These are phyloP conservation scores for Dipodomys stephensi DNA, from an alignment of 2,113 vertebrate species.

Conservation along the genomic window DNA sequence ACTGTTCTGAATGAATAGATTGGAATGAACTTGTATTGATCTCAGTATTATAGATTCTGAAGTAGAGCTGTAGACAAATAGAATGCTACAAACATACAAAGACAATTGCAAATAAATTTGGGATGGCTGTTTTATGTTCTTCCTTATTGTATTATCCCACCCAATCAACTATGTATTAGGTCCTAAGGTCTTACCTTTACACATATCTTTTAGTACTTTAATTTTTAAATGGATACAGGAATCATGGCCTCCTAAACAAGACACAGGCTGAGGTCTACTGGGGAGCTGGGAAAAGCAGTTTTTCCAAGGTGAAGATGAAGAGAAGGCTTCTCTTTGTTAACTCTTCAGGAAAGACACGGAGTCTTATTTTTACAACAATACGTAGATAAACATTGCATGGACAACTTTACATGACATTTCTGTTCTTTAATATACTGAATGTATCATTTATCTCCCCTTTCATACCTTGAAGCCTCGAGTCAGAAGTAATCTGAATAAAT, in stretches of 20 bases:
- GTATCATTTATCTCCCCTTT: neutral
- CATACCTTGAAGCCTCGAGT: neutral
- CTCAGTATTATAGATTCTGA: neutral
- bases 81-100: neutral
- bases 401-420: neutral
- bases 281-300: neutral
- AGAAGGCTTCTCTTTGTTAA: neutral
- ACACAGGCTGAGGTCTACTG: neutral
- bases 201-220: neutral
- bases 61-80: constrained; percentile 39
- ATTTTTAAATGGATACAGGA: neutral
- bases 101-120: neutral
- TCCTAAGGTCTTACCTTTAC: neutral
- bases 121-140: constrained; percentile 39
- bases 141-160: neutral
- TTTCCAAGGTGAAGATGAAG: too few species aligned
- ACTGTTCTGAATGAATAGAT: constrained; percentile 55
- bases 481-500: neutral
- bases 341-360: neutral
- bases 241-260: neutral
- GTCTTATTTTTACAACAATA: neutral
- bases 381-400: neutral
- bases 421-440: neutral
- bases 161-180: neutral
- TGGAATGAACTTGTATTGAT: constrained; percentile 56